phyloP scores from a whole-genome alignment of 2,888 invertebrate genomes.

The Leucoma salicis region DNA sequence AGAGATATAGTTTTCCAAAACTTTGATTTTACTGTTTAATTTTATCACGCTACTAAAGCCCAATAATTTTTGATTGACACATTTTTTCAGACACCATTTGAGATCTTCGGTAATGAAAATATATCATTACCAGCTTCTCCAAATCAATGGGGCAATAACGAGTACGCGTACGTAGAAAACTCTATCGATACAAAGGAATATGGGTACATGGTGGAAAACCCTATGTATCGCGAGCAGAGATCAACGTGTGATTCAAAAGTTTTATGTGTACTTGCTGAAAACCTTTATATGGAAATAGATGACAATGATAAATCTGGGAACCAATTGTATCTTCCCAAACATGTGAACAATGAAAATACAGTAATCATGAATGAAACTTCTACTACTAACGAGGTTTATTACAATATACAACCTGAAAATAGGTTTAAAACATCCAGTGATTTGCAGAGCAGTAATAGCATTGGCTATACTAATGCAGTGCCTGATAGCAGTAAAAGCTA shows the following conservation, averaged over 20 bases:
- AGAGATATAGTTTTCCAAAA: no score
- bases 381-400: background rate
- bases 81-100: constrained; percentile 1
- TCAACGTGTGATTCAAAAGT: background rate
- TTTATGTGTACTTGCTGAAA: background rate
- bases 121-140: background rate
- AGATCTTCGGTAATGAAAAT: background rate
- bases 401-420: background rate
- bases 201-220: background rate
- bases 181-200: background rate
- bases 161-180: constrained; percentile 3
- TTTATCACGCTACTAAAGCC: no score
- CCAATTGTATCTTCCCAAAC: no score
- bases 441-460: background rate
- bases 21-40: no score
- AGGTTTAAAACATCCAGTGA: background rate
- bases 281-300: constrained; percentile 4
- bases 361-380: background rate
- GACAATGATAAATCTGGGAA: background rate
- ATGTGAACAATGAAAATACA: background rate
- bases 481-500: background rate
- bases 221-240: background rate
- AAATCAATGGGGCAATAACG: background rate
- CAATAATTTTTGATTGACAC: no score
- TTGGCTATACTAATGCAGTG: background rate